Conservation (phyloP, 2,888 invertebrate species). For the Himalopsyche tibetana region DNA sequence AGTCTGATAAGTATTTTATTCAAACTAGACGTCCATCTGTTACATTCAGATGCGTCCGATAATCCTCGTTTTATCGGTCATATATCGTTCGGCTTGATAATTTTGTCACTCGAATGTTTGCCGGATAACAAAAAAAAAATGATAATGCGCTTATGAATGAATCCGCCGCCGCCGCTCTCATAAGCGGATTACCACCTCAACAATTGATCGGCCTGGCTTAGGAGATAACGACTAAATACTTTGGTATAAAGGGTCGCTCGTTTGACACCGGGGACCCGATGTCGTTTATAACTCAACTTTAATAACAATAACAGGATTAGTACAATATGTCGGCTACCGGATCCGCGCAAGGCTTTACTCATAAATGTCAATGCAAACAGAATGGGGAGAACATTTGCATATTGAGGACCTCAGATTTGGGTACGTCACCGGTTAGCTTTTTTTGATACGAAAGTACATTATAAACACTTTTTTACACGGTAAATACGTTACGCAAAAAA, state of each 20-base stretch:
- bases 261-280: slow-evolving; percentile 9
- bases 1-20: no score
- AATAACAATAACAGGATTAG: slow-evolving; percentile 29
- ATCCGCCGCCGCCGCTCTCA: not conserved
- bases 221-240: not conserved
- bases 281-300: slow-evolving; percentile 17
- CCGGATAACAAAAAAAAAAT: not conserved
- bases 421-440: no score
- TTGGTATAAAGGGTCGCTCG: not conserved
- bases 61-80: not conserved
- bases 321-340: not conserved
- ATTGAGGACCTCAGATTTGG: not conserved
- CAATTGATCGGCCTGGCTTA: slow-evolving; percentile 17
- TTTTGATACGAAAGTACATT: no score
- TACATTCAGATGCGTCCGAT: no score
- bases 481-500: no score
- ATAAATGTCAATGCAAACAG: not conserved
- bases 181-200: slow-evolving; percentile 23
- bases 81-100: not conserved
- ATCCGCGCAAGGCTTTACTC: not conserved
- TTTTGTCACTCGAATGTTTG: not conserved
- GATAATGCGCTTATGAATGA: not conserved
- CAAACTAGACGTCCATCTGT: no score
- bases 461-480: no score
- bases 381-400: slow-evolving; percentile 3